Evolutionary conservation across 2,888 invertebrate species (phyloP).

Genomic region (Arenicola marina): DNA sequence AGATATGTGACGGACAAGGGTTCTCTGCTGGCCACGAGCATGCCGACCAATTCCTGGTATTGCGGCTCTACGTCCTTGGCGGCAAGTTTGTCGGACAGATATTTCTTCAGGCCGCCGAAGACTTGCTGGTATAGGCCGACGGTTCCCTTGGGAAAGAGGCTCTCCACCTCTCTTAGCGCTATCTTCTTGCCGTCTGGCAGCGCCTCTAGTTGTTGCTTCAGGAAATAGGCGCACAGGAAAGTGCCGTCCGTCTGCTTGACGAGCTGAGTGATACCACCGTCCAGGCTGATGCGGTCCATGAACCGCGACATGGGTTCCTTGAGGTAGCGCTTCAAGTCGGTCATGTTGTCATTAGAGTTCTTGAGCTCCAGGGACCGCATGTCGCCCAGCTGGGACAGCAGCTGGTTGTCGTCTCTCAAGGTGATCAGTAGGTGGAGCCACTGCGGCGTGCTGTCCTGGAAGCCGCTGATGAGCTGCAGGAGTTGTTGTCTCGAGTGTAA

Average conservation of each 20-base stretch:
- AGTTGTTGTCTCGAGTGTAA: conserved; percentile 12
- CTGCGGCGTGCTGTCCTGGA: conserved; percentile 20
- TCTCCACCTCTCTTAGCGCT: conserved; percentile 29
- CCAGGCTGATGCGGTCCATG: conserved; percentile 36
- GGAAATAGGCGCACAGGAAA: conserved; percentile 28
- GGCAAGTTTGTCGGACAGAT: conserved; percentile 2
- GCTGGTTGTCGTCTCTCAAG: conserved; percentile 19
- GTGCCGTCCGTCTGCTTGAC: conserved; percentile 29
- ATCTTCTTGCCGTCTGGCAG: conserved; percentile 17
- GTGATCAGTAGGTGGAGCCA: conserved; percentile 30
- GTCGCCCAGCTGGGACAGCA: conserved; percentile 9
- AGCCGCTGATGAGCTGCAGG: conserved; percentile 12
- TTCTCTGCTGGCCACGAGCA: conserved; percentile 13
- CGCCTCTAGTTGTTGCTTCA: conserved; percentile 13
- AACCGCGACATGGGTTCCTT: conserved; percentile 26
- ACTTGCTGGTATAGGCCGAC: conserved; percentile 12
- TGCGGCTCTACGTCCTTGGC: conserved; percentile 4
- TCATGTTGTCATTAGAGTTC: conserved; percentile 20
- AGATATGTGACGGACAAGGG: conserved; percentile 10
- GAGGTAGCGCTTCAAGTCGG: conserved; percentile 31
- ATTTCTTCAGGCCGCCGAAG: conserved; percentile 17
- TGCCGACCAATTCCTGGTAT: conserved; percentile 17
- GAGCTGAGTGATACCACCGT: conserved; percentile 32
- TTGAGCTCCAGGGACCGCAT: conserved; percentile 24
- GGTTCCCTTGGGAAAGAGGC: conserved; percentile 26